Evolutionary conservation across 1,140 invertebrate genomes (phyloP).

Genomic region (Aphidius gifuensis): DNA sequence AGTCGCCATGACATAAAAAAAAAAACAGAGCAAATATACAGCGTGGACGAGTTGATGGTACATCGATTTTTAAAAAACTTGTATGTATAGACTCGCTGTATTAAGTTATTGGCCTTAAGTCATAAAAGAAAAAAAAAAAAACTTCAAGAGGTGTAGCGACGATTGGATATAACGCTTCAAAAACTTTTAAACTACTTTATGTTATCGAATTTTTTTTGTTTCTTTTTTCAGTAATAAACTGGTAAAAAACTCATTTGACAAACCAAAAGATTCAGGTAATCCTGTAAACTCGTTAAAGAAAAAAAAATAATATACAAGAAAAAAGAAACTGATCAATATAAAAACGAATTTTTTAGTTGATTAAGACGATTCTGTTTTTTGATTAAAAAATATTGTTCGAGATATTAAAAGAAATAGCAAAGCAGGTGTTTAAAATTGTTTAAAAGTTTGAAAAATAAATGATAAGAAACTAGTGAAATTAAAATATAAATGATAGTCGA

Average conservation of each 20-base stretch:
- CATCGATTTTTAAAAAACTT: conserved; percentile 12
- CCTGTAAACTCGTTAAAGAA: background rate
- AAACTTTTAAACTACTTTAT: conserved; percentile 19
- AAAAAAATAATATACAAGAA: background rate
- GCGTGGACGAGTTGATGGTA: background rate
- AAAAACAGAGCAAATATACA: conserved; percentile 1
- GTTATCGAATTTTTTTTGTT: conserved; percentile 15
- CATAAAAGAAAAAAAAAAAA: background rate
- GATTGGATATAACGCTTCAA: conserved; percentile 21
- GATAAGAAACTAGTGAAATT: background rate
- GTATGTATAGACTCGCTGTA: conserved; percentile 1
- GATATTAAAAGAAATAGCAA: too few relatives aligned
- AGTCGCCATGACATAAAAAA: conserved; percentile 17
- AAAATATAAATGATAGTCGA: conserved; percentile 7
- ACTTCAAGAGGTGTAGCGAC: conserved; percentile 16
- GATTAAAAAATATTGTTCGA: too few relatives aligned
- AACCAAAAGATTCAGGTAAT: conserved; percentile 18
- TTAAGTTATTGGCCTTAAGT: conserved; percentile 18
- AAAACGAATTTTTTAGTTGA: too few relatives aligned
- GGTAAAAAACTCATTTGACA: background rate
- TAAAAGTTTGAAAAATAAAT: too few relatives aligned
- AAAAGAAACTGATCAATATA: too few relatives aligned
- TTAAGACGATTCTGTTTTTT: too few relatives aligned
- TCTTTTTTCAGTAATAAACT: too few relatives aligned
- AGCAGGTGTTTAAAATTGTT: too few relatives aligned